These are phyloP conservation scores for Lepidurus packardi DNA, from an alignment of 1,140 invertebrate genomes.

Conservation along the genomic window DNA sequence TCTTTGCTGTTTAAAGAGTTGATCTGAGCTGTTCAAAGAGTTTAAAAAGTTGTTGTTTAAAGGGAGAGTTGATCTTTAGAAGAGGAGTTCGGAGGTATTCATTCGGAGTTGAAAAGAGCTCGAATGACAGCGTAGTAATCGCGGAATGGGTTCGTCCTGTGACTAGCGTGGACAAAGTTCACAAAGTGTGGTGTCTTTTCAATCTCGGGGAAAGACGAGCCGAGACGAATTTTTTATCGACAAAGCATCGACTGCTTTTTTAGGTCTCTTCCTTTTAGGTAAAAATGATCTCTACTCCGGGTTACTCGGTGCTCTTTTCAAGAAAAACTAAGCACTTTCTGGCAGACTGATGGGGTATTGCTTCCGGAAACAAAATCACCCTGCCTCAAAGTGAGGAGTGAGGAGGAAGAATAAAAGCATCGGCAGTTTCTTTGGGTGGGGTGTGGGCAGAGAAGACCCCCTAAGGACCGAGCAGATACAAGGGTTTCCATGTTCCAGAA, in stretches of 20 bases:
- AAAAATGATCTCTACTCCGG: not conserved
- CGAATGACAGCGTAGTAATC: slow-evolving; percentile 4
- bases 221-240: slow-evolving; percentile 14
- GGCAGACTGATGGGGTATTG: not conserved
- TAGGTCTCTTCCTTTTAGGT: not conserved
- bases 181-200: not conserved
- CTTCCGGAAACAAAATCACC: slow-evolving; percentile 4
- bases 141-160: slow-evolving; percentile 4
- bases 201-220: slow-evolving; percentile 14
- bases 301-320: not conserved
- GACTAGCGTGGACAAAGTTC: not conserved
- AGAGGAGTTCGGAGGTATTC: too few relatives aligned
- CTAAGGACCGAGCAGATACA: not conserved
- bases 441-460: not conserved
- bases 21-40: too few relatives aligned
- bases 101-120: not conserved
- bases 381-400: not conserved
- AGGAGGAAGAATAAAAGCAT: slow-evolving; percentile 19
- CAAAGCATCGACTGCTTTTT: slow-evolving; percentile 1
- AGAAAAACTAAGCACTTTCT: not conserved
- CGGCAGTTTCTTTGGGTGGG: not conserved
- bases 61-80: too few relatives aligned
- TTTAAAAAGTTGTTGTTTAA: too few relatives aligned
- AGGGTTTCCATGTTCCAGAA: not conserved
- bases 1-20: not conserved